These are phyloP conservation scores for Drosophila serrata DNA, from an alignment of 1,140 invertebrate genomes.

Conservation along the genomic window DNA sequence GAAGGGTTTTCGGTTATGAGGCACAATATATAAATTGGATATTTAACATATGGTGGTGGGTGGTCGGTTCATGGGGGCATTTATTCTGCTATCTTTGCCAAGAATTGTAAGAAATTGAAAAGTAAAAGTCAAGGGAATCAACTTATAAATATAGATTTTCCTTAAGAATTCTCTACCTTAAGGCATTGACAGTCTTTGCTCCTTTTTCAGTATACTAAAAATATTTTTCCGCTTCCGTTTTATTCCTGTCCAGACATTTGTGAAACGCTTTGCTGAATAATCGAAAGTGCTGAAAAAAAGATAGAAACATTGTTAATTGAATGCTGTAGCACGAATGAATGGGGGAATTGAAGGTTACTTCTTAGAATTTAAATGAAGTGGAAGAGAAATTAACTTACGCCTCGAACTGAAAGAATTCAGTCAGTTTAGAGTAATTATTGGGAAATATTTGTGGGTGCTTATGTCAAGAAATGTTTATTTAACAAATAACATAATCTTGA, in stretches of 20 bases:
- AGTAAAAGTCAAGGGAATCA: neutral
- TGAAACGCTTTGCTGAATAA: constrained; percentile 11
- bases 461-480: no score
- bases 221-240: constrained; percentile 2
- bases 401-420: neutral
- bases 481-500: no score
- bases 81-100: no score
- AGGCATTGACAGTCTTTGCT: no score
- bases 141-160: no score
- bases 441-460: neutral
- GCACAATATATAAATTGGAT: neutral
- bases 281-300: neutral
- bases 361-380: constrained; percentile 4
- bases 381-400: neutral
- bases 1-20: constrained; percentile 5
- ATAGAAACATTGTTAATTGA: constrained; percentile 8
- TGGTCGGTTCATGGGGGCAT: neutral
- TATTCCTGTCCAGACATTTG: neutral
- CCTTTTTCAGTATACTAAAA: neutral
- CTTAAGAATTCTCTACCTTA: neutral
- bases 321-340: neutral
- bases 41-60: constrained; percentile 40
- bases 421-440: neutral
- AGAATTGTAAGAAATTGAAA: neutral
- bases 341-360: neutral